phyloP scores from a whole-genome alignment of 2,888 invertebrate species.

The Drosophila gaucha region DNA sequence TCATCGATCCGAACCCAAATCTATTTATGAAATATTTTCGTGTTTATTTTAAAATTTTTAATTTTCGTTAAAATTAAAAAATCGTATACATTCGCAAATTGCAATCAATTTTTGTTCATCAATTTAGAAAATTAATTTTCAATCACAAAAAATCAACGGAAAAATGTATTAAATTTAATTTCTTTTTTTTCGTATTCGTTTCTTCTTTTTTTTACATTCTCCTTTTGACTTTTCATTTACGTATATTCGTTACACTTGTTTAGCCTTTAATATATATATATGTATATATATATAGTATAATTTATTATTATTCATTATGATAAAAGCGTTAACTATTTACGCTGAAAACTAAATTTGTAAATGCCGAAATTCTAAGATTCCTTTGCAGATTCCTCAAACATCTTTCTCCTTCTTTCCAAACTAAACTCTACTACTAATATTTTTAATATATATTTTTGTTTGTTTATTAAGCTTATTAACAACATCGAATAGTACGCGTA shows the following conservation, averaged over 20 bases:
- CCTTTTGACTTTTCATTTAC: constrained; percentile 75
- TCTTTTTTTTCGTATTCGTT: constrained; percentile 24
- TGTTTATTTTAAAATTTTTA: constrained; percentile 23
- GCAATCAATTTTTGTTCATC: constrained; percentile 71
- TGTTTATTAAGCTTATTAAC: constrained; percentile 71
- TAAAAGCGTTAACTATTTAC: constrained; percentile 82
- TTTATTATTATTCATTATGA: constrained; percentile 40
- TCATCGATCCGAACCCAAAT: constrained; percentile 56
- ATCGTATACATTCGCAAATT: constrained; percentile 83
- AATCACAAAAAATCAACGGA: constrained; percentile 76
- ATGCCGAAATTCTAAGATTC: constrained; percentile 36
- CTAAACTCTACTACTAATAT: constrained; percentile 75
- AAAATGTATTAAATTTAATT: constrained; percentile 55
- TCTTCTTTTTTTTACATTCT: constrained; percentile 16
- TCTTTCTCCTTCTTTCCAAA: constrained; percentile 41
- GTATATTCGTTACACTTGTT: constrained; percentile 82
- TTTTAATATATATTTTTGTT: constrained; percentile 25
- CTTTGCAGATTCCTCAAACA: constrained; percentile 24
- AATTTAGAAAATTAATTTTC: constrained; percentile 77
- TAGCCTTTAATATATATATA: constrained; percentile 71
- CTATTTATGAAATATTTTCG: constrained; percentile 71
- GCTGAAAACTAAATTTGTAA: constrained; percentile 69
- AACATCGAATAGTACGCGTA: constrained; percentile 78
- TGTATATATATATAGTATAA: constrained; percentile 8
- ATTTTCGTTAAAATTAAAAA: constrained; percentile 75